Evolutionary conservation across 2,113 vertebrate species (phyloP).

Genomic region (Glaucomys volans): DNA sequence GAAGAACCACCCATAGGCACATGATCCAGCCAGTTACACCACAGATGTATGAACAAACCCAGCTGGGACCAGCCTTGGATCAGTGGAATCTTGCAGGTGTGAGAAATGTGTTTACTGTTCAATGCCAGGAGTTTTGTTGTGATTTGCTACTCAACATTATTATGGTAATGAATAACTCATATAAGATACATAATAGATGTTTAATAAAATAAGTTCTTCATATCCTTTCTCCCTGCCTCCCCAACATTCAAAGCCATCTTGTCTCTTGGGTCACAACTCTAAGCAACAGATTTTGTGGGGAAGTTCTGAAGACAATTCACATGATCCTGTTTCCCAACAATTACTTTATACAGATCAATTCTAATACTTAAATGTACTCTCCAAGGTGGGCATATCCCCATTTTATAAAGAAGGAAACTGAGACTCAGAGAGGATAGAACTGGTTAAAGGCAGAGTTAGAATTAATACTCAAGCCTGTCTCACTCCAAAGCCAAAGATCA

Average conservation of each 20-base stretch:
- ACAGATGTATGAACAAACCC: neutral
- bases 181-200: neutral
- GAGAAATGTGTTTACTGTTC: neutral
- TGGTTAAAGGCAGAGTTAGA: neutral
- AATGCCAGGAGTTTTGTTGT: neutral
- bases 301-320: neutral
- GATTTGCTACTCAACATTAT: neutral
- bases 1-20: neutral
- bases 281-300: neutral
- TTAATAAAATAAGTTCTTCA: neutral
- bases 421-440: neutral
- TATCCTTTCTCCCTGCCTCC: neutral
- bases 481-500: slow-evolving; percentile 23
- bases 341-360: neutral
- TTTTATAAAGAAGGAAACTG: slow-evolving; percentile 29
- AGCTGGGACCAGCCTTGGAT: neutral
- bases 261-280: neutral
- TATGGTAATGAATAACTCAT: neutral
- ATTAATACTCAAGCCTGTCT: neutral
- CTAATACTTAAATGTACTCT: neutral
- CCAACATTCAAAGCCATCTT: neutral
- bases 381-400: neutral
- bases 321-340: neutral
- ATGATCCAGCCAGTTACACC: neutral
- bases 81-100: neutral